These are phyloP conservation scores for Scalopus aquaticus DNA, from an alignment of 2,113 vertebrate species.

Conservation along the genomic window DNA sequence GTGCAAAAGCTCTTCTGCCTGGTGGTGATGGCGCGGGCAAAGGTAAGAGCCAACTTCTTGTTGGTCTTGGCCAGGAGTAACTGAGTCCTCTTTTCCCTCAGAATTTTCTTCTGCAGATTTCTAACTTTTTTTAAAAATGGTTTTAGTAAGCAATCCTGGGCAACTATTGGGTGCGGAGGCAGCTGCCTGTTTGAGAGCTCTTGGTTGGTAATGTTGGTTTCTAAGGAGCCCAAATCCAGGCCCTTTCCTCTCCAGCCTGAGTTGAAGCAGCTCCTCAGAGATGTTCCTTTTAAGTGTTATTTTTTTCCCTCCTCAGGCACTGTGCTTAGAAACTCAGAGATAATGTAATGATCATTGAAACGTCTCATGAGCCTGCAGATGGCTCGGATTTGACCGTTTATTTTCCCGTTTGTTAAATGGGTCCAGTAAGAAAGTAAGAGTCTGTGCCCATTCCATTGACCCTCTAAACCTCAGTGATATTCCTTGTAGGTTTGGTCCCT, in stretches of 20 bases:
- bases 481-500: background rate
- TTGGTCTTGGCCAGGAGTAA: background rate
- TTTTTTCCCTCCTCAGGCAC: background rate
- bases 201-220: background rate
- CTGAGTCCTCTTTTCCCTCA: background rate
- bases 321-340: background rate
- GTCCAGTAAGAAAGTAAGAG: background rate
- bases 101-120: background rate
- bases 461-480: background rate
- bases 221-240: background rate
- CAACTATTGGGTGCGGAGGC: background rate
- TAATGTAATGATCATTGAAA: background rate
- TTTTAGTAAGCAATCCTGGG: background rate
- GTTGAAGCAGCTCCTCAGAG: background rate
- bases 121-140: background rate
- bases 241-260: background rate
- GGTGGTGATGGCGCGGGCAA: too few species aligned
- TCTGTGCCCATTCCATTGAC: background rate
- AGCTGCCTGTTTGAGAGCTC: background rate
- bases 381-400: background rate
- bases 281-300: background rate
- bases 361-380: background rate
- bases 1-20: background rate
- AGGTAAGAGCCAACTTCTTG: background rate
- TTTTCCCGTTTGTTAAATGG: background rate